Evolutionary conservation across 1,140 invertebrate species (phyloP).

Genomic region (Drosophila littoralis): DNA sequence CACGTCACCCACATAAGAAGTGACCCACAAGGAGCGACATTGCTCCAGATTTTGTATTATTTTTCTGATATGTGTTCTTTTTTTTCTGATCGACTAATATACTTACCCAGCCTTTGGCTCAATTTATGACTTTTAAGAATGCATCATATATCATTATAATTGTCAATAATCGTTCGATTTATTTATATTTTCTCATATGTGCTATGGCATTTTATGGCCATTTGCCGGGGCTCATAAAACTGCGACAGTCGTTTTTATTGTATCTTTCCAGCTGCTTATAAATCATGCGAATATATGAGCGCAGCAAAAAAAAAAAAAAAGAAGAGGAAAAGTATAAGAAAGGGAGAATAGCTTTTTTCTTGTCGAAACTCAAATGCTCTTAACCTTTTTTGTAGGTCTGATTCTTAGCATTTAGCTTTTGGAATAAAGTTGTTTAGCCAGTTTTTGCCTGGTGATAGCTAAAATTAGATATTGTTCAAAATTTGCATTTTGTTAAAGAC

Average conservation of each 20-base stretch:
- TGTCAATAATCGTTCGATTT: conserved; percentile 83
- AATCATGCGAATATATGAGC: conserved; percentile 71
- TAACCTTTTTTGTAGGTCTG: background rate
- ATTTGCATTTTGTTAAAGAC: too few species aligned
- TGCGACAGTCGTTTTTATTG: conserved; percentile 79
- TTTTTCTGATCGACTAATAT: conserved; percentile 59
- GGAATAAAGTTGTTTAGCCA: too few species aligned
- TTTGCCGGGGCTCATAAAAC: conserved; percentile 69
- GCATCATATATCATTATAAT: conserved; percentile 81
- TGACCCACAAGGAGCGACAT: conserved; percentile 43
- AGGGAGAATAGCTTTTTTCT: background rate
- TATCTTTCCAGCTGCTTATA: conserved; percentile 57
- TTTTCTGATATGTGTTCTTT: background rate
- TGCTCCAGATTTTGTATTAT: conserved; percentile 47
- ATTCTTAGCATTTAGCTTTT: background rate
- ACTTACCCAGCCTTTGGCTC: conserved; percentile 43
- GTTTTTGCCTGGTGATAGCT: too few species aligned
- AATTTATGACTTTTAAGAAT: conserved; percentile 79
- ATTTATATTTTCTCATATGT: conserved; percentile 82
- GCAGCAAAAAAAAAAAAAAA: conserved; percentile 47
- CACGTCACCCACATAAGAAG: conserved; percentile 51
- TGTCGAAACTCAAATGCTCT: conserved; percentile 1
- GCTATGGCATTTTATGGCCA: conserved; percentile 75
- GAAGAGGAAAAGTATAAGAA: conserved; percentile 12
- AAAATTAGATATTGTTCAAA: too few species aligned